Evolutionary conservation across 1,140 invertebrate genomes (phyloP), one percentile per base, ranked within the genome.

Genomic region (Brachionus calyciflorus): DNA sequence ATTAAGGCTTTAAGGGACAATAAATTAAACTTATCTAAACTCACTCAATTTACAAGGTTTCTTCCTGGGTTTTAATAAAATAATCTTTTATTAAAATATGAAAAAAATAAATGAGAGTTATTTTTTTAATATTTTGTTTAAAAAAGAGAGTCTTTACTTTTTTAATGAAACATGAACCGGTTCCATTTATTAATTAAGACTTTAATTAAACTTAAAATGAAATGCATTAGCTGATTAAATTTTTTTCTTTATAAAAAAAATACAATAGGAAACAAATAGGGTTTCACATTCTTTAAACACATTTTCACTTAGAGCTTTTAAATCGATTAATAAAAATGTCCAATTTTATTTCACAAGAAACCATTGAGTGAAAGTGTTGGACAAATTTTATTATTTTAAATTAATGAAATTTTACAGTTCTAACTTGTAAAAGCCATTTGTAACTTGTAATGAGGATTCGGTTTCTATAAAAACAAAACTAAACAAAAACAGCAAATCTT

Each of bases 171-270:
- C 33, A 37, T 37, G 19, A 60, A 60, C 55, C 55, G 55, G 55
- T 60, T 60, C n/a, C 55, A 60, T 60, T 60, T 37, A 60, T 60
- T 60, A 60, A 60, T 33, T 33, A 60, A 60, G 55, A 60, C 55
- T 60, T 60, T 33, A 60, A 60, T 60, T 33, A 37, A 60, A 60
- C 26, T 37, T 19, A 37, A 60, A 17, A n/a, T n/a, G 33, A 33
- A 60, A 60, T 37, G 33, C 33, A 37, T 37, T 37, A 37, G 33
- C 9, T 37, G 33, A 37, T 37, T 37, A 60, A 41, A n/a, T n/a
- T n/a, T n/a, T n/a, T n/a, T n/a, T n/a, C n/a, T n/a, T n/a, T n/a
- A n/a, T n/a, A n/a, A n/a, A n/a, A n/a, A n/a, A n/a, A n/a, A n/a
- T n/a, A n/a, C 19, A 33, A 60, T 60, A 33, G 37, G 37, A 60